Conservation (phyloP, 2,888 invertebrate genomes). For the Neuroscelio doddi region DNA sequence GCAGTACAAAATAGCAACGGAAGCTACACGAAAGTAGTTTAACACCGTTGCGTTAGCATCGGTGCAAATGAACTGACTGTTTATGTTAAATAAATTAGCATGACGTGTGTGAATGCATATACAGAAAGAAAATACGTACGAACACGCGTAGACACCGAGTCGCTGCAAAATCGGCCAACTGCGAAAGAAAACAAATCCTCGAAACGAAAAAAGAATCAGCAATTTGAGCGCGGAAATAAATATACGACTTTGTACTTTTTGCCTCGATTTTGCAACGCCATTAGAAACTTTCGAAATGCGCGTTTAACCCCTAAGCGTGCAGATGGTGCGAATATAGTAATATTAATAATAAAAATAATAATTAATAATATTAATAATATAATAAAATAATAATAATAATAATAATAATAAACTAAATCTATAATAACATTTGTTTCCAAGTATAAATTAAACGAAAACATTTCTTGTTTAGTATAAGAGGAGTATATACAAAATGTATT, state of each 20-base stretch:
- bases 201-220: constrained; percentile 1
- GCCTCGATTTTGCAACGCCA: background rate
- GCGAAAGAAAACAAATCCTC: too few species aligned
- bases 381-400: constrained; percentile 53
- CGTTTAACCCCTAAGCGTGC: constrained; percentile 14
- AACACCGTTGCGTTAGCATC: too few species aligned
- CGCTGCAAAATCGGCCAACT: too few species aligned
- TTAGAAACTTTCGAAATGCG: background rate
- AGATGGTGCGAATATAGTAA: constrained; percentile 30
- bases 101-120: too few species aligned
- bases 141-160: too few species aligned
- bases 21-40: too few species aligned
- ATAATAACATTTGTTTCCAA: constrained; percentile 63
- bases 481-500: constrained; percentile 63
- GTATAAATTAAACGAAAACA: constrained; percentile 68
- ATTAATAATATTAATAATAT: constrained; percentile 47
- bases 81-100: too few species aligned
- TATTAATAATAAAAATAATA: constrained; percentile 47
- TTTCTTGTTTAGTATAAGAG: constrained; percentile 53
- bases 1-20: too few species aligned
- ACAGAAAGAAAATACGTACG: too few species aligned
- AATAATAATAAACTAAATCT: constrained; percentile 63
- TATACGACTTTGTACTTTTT: constrained; percentile 6
- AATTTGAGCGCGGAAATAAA: constrained; percentile 1
- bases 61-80: too few species aligned